These are phyloP conservation scores for Pangasianodon gigas DNA, from an alignment of 2,113 vertebrate genomes.

Conservation along the genomic window DNA sequence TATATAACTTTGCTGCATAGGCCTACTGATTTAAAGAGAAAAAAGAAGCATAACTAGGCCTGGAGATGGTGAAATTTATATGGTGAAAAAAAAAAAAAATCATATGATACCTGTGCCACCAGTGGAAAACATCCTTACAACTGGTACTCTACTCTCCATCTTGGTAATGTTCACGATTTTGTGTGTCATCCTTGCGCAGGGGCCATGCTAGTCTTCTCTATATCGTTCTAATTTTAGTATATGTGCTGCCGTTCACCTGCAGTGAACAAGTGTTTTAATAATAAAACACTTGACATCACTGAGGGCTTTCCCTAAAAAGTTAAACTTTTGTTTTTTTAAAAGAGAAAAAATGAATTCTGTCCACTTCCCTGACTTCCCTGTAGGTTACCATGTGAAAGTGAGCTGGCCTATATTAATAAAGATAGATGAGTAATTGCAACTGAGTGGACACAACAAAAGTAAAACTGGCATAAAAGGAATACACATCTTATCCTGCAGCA, in stretches of 20 bases:
- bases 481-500: background rate
- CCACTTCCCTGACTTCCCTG: background rate
- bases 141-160: background rate
- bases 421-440: background rate
- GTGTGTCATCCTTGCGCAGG: no score
- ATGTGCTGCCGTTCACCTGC: no score
- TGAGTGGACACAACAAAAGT: background rate
- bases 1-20: background rate
- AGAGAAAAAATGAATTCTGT: no score
- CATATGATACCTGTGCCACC: background rate
- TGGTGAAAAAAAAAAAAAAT: background rate
- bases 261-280: no score
- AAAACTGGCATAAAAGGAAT: no score
- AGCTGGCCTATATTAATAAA: background rate
- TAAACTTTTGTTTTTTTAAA: no score
- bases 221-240: no score
- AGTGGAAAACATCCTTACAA: background rate
- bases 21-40: background rate
- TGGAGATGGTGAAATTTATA: background rate
- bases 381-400: background rate
- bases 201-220: no score
- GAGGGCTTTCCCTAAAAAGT: no score
- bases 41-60: background rate
- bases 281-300: no score
- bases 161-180: background rate